Conservation (phyloP, 2,888 invertebrate genomes). For the Hetaerina titia region DNA sequence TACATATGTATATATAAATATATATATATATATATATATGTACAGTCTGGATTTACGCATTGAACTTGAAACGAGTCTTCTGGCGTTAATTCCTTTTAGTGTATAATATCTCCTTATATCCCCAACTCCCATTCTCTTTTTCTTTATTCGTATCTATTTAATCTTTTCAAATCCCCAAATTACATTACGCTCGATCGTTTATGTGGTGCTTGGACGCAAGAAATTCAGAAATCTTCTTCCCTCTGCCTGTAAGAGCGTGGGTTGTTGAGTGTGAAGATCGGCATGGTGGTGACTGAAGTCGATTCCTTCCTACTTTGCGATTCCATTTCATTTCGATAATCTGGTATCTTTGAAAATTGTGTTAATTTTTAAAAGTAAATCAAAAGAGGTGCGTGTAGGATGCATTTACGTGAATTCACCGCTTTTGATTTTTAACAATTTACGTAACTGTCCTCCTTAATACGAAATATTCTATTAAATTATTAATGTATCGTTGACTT, state of each 20-base stretch:
- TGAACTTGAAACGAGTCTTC: constrained; percentile 1
- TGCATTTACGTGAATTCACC: too few relatives aligned
- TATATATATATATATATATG: background rate
- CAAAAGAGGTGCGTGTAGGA: too few relatives aligned
- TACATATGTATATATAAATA: background rate
- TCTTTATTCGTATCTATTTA: background rate
- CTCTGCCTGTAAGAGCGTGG: background rate
- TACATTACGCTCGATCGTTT: constrained; percentile 10
- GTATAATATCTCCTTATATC: background rate
- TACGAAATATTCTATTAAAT: too few relatives aligned
- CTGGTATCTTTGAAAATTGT: too few relatives aligned
- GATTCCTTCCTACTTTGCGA: background rate
- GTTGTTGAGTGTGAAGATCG: background rate
- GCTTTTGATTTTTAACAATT: too few relatives aligned
- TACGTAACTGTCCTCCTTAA: too few relatives aligned
- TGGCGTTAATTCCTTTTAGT: constrained; percentile 16
- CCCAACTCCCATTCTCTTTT: background rate
- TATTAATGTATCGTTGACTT: too few relatives aligned
- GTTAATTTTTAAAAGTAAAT: too few relatives aligned
- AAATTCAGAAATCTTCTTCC: background rate
- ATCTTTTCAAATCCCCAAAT: background rate
- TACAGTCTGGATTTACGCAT: constrained; percentile 27
- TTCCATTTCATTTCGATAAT: background rate
- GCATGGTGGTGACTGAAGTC: background rate
- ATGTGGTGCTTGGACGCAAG: constrained; percentile 5